Base-by-base conservation (phyloP, 2,113 vertebrate species). In the Pedionomus torquatus region DNA sequence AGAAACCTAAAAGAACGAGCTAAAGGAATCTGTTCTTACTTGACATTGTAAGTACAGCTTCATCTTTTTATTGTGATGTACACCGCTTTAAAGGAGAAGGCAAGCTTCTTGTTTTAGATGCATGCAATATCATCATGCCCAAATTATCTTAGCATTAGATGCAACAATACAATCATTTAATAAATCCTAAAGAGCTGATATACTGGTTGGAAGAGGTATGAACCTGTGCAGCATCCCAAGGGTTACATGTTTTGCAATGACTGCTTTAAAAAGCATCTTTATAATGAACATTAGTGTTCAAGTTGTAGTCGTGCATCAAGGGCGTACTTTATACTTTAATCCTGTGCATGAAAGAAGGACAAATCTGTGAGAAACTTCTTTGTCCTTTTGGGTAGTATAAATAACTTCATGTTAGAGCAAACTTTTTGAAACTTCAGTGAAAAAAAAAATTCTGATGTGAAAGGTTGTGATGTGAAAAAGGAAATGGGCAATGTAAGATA, bases 21-120 rank as follows among this genome's bases (percentile, higher is more conserved):
- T 71, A 98, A 96, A 95, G 99, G 98, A 63, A 93, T 99, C 58
- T 99, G 99, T 86, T 99, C 99, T 43, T 99, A 98, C 93, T 82
- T 99, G 82, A 70, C 96, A 21, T 52, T 99, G 99, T 99, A 98
- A 99, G 99, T 98, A 63, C 10, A 72, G 41, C 39, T 72, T 87
- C 7, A 13, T 79, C 41, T 91, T 81, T 84, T 13, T 68, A 5
- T 48, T 82, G 18, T 43, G 35, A 35, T 7, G 11, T 74, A 30
- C 33, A 13, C 11, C 13, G 4, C 31, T 84, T 83, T 68, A 71
- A 60, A 21, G 55, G 14, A 37, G 23, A 74, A 83, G 66, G 10
- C 24, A 46, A 9, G 5, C 35, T 83, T 17, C 23, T 60, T 64
- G 12, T 8, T 90, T 61, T 65, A 77, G 58, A 2, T 63, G 5